Evolutionary conservation across 92 coral and sea anemone species (phyloP).

Genomic region (Epizoanthus rinbou): DNA sequence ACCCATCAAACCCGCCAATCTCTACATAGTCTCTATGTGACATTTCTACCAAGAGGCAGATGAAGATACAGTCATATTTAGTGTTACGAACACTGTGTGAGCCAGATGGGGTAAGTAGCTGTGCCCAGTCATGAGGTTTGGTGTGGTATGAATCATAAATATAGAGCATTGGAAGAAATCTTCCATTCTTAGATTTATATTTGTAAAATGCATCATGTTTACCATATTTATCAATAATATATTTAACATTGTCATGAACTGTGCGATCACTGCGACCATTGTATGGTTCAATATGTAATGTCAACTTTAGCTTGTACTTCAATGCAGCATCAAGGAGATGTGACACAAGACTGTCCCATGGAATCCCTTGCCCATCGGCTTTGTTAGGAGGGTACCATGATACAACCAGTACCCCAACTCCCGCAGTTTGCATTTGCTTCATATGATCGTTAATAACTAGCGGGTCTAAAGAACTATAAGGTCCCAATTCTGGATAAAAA

Average conservation of each 20-base stretch:
- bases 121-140: slow-evolving; percentile 83
- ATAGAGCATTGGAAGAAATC: slow-evolving; percentile 78
- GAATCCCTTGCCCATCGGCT: slow-evolving; percentile 89
- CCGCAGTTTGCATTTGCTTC: slow-evolving; percentile 84
- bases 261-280: slow-evolving; percentile 81
- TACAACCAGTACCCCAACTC: slow-evolving; percentile 89
- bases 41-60: slow-evolving; percentile 85
- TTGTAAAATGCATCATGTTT: slow-evolving; percentile 88
- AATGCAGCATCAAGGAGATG: slow-evolving; percentile 73
- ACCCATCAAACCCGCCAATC: slow-evolving; percentile 96
- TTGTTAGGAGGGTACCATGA: slow-evolving; percentile 96
- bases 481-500: slow-evolving; percentile 92
- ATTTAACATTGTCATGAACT: slow-evolving; percentile 79
- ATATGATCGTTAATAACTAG: slow-evolving; percentile 79
- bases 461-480: slow-evolving; percentile 88
- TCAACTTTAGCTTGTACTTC: slow-evolving; percentile 71
- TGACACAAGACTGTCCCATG: slow-evolving; percentile 71
- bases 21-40: slow-evolving; percentile 69
- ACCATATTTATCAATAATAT: slow-evolving; percentile 70
- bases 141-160: slow-evolving; percentile 96
- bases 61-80: slow-evolving; percentile 88
- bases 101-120: slow-evolving; percentile 73
- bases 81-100: slow-evolving; percentile 88
- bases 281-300: slow-evolving; percentile 92
- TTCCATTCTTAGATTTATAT: slow-evolving; percentile 67